A percentile compares a stretch with the other conserved stretches of the same genome.
Evolutionary conservation across 1,140 invertebrate genomes (phyloP).

Genomic region (Tribolium castaneum): DNA sequence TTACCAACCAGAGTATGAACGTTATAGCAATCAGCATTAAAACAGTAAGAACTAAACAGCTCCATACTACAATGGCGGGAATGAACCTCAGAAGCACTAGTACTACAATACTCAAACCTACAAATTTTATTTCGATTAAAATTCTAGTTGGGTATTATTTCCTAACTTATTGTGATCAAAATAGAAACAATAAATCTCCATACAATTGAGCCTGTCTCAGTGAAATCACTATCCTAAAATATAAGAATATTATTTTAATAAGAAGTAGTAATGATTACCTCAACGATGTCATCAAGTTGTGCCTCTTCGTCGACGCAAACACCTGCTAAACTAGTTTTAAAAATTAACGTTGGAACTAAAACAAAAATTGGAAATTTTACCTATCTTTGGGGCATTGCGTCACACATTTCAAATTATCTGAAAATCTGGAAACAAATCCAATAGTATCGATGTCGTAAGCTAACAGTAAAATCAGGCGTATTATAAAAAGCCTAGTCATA

Average conservation of each 20-base stretch:
- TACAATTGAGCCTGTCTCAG: background rate
- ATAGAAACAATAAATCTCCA: slow-evolving; percentile 10
- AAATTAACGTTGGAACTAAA: no score
- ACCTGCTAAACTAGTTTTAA: no score
- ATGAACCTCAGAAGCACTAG: background rate
- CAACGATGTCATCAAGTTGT: no score
- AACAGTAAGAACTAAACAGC: background rate
- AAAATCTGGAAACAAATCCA: background rate
- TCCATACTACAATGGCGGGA: background rate
- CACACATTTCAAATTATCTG: background rate
- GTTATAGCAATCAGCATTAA: background rate
- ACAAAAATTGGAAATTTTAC: no score
- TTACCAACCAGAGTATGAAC: background rate
- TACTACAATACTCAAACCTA: background rate
- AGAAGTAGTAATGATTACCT: no score
- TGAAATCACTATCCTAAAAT: background rate
- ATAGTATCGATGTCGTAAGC: no score
- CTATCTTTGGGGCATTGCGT: background rate
- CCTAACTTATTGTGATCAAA: background rate
- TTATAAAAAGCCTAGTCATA: no score
- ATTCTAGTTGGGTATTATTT: background rate
- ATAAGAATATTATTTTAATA: background rate
- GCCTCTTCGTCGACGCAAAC: no score
- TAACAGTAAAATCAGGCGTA: no score
- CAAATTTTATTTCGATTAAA: background rate